Evolutionary conservation across 2,113 vertebrate species (phyloP).

Genomic region (Procavia capensis): DNA sequence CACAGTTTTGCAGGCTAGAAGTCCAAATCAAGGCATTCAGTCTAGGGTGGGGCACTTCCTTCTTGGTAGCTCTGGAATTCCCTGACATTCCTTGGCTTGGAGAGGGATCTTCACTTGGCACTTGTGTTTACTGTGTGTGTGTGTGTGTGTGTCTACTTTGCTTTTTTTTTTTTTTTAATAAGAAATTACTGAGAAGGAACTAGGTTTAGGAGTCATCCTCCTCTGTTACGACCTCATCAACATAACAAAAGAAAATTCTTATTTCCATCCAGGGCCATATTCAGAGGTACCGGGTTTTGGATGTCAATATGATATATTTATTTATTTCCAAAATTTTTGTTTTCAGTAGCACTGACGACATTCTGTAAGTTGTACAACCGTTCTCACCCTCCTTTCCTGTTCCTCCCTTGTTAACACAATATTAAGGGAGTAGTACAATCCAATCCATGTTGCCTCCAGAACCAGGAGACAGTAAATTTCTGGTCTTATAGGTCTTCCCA

Average conservation of each 20-base stretch:
- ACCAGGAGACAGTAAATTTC: background rate
- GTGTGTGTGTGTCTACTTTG: background rate
- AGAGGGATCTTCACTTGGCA: background rate
- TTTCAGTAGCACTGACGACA: background rate
- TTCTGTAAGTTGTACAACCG: background rate
- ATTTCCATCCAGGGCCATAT: background rate
- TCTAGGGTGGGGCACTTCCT: background rate
- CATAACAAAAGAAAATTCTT: background rate
- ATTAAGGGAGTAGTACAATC: background rate
- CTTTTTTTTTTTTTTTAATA: background rate
- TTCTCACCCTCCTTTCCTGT: background rate
- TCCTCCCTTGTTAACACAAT: background rate
- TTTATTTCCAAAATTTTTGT: background rate
- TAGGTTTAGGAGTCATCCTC: background rate
- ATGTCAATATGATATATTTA: background rate
- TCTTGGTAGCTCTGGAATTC: background rate
- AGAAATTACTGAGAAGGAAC: background rate
- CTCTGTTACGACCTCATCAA: background rate
- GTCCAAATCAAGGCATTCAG: background rate
- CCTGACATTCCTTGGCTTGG: background rate
- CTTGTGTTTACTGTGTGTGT: background rate
- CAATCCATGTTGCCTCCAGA: background rate
- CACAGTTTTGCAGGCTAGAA: background rate
- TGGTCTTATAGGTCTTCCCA: background rate
- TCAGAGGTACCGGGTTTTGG: background rate